These are phyloP conservation scores for Pterobdella sp. DNA, from an alignment of 2,888 invertebrate species.

Conservation along the genomic window DNA sequence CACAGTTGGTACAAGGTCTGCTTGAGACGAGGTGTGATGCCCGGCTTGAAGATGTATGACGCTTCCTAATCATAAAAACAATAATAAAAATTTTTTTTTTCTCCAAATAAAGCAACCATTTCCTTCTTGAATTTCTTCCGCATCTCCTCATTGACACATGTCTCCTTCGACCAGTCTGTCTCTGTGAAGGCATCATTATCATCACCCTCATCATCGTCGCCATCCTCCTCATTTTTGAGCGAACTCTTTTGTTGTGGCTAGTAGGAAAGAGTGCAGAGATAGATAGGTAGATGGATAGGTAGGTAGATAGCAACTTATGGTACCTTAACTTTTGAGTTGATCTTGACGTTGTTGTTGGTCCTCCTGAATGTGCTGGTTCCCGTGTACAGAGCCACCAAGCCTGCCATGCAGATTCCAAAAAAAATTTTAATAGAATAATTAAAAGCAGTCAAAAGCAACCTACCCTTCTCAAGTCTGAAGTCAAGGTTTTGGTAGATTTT, in stretches of 20 bases:
- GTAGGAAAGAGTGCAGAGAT: neutral
- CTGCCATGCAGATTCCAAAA: neutral
- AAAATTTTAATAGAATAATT: neutral
- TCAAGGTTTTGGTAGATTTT: constrained; percentile 82
- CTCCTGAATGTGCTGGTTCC: neutral
- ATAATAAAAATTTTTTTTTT: no score
- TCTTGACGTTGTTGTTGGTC: neutral
- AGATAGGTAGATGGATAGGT: neutral
- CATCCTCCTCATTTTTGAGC: constrained; percentile 1
- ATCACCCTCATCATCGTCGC: constrained; percentile 16
- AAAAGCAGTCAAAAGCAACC: constrained; percentile 30
- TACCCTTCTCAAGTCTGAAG: constrained; percentile 55
- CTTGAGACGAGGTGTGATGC: constrained; percentile 68
- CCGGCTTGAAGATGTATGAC: constrained; percentile 62
- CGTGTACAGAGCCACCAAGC: neutral
- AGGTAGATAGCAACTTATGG: neutral
- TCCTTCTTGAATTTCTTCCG: neutral
- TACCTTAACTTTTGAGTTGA: neutral
- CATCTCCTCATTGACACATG: neutral
- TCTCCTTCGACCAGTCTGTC: neutral
- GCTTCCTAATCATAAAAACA: constrained; percentile 41
- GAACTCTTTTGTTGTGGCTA: neutral
- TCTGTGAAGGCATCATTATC: neutral
- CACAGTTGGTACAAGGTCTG: constrained; percentile 86
- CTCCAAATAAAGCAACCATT: neutral